Evolutionary conservation across 53 echinoderm and acorn worm species (phyloP), one percentile per base, ranked within the genome.

Genomic region (Holothuria scabra): DNA sequence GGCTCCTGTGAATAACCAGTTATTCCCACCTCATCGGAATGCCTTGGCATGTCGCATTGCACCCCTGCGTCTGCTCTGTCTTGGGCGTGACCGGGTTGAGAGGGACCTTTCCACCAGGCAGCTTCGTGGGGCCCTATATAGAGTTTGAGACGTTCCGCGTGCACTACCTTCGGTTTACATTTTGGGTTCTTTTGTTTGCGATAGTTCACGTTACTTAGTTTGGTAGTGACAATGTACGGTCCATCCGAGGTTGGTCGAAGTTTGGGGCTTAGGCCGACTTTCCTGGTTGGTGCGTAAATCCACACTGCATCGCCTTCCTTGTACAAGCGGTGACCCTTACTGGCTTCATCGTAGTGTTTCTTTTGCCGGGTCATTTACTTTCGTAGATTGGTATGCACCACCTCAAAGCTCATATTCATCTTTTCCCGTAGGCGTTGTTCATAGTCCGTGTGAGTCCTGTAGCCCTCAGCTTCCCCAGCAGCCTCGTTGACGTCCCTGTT

Each of bases 141-240:
- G 7, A 30, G 68, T 18, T 68, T 33, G 20, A 68, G 68, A 24
- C 68, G 29, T 12, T 68, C 34, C 14, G 68, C 29, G 34, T 68
- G 34, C 23, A 68, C 68, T 19, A 68, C 68, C 28, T 31, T 68
- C n/a, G 68, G 68, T 33, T 68, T 68, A 32, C 68, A 68, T 29
- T 29, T 28, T 22, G 68, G 7, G 28, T 33, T 28, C 34, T 32
- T 26, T 19, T 31, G 30, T 24, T 12, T 68, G 68, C 34, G 68
- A 32, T 29, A 68, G 33, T 22, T 68, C 7, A 68, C 68, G 28
- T 68, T 18, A 28, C 8, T 5, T 24, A n/a, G n/a, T n/a, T n/a
- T n/a, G n/a, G n/a, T n/a, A n/a, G n/a, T n/a, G n/a, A n/a, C n/a
- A n/a, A n/a, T 8, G 62, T 61, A 8, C 12, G 8, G 62, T 26